Conservation (phyloP, 1,140 invertebrate genomes). For the Daktulosphaira vitifoliae region DNA sequence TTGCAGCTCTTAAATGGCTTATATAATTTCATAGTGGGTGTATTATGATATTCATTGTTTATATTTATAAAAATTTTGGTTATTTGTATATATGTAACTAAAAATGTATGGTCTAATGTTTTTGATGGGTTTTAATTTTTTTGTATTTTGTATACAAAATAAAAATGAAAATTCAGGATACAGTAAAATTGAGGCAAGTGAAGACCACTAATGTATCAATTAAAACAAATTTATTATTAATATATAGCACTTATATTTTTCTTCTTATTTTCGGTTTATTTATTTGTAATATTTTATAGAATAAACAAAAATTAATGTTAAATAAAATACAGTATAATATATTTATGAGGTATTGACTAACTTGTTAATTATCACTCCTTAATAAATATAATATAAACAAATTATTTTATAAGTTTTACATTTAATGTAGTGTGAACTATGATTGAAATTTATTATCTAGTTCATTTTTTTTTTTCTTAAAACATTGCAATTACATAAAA, state of each 20-base stretch:
- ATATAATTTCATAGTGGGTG: constrained; percentile 19
- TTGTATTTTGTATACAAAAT: background rate
- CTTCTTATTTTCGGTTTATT: constrained; percentile 17
- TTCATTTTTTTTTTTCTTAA: too few species aligned
- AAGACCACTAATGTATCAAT: background rate
- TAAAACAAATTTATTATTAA: background rate
- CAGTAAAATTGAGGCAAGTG: background rate
- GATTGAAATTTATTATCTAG: too few species aligned
- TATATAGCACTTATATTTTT: background rate
- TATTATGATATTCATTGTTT: constrained; percentile 16
- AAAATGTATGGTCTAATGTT: background rate
- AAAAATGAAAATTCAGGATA: background rate
- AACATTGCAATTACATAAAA: too few species aligned
- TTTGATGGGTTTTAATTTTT: background rate
- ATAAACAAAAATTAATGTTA: constrained; percentile 20
- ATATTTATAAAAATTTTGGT: constrained; percentile 19
- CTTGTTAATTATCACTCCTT: too few species aligned
- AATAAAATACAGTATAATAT: too few species aligned
- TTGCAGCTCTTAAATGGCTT: background rate
- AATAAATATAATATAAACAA: too few species aligned
- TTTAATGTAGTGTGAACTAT: too few species aligned
- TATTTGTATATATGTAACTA: background rate
- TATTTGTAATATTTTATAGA: constrained; percentile 19
- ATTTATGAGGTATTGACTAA: too few species aligned
- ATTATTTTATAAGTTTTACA: too few species aligned